Percentiles rank a stretch among this genome's conserved stretches.
phyloP scores from a whole-genome alignment of 2,797 vertebrate species.

The Taeniopygia guttata region DNA sequence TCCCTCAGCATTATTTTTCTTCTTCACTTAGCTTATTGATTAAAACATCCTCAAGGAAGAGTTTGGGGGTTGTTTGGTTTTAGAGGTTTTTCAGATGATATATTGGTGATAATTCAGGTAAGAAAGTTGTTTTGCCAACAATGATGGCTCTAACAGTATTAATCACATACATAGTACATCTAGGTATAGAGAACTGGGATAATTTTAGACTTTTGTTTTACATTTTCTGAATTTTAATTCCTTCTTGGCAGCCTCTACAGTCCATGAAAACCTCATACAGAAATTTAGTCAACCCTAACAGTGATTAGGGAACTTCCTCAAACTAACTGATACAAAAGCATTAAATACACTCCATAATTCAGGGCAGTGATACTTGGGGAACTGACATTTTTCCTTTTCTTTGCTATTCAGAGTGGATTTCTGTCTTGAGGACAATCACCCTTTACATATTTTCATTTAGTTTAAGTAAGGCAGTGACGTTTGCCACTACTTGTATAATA shows the following conservation, averaged over 20 bases:
- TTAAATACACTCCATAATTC: neutral
- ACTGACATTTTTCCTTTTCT: neutral
- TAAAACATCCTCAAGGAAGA: neutral
- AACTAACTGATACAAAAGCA: neutral
- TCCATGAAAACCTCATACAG: neutral
- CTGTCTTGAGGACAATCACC: neutral
- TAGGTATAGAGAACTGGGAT: neutral
- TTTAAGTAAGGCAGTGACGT: neutral
- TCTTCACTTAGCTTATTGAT: neutral
- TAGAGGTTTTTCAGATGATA: neutral
- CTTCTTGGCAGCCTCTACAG: neutral
- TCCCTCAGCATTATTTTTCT: neutral
- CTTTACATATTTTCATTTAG: neutral
- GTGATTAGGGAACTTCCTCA: neutral
- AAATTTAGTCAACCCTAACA: neutral
- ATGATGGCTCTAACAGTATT: neutral
- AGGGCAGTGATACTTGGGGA: neutral
- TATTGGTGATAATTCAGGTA: neutral
- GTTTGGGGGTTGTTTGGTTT: neutral
- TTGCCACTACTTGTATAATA: neutral
- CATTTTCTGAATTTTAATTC: neutral
- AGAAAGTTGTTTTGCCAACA: neutral
- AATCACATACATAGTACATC: neutral
- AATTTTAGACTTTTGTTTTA: neutral
- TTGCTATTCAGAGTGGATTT: neutral